Evolutionary conservation across 2,888 invertebrate species (phyloP).

Genomic region (Melitaea athalia): DNA sequence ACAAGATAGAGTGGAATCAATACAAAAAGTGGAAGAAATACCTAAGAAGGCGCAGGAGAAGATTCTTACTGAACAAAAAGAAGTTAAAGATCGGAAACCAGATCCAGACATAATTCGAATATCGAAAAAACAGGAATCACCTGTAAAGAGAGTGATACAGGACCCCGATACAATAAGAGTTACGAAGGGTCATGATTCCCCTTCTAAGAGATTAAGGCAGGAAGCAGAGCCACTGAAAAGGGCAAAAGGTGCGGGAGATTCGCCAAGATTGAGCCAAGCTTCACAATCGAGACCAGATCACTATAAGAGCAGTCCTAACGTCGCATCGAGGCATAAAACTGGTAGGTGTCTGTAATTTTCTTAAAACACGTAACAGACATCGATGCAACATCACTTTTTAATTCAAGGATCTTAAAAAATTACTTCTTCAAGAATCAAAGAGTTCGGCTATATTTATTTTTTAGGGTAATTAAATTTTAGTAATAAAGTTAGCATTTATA

Average conservation of each 20-base stretch:
- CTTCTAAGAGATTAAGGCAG: constrained; percentile 71
- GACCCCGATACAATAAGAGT: constrained; percentile 75
- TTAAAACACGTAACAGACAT: neutral
- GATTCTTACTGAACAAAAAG: constrained; percentile 45
- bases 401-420: too few species aligned
- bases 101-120: constrained; percentile 74
- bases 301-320: constrained; percentile 85
- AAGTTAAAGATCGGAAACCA: constrained; percentile 62
- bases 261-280: constrained; percentile 68
- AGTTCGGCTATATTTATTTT: neutral
- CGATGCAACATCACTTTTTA: too few species aligned
- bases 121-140: constrained; percentile 65
- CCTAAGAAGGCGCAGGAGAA: constrained; percentile 36
- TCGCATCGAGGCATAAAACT: constrained; percentile 77
- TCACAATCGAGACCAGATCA: constrained; percentile 70
- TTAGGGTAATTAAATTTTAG: neutral
- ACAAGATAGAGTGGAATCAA: constrained; percentile 53
- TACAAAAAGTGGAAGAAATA: constrained; percentile 52
- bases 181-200: constrained; percentile 67
- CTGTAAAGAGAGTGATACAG: constrained; percentile 53
- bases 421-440: too few species aligned
- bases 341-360: constrained; percentile 48
- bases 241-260: constrained; percentile 70
- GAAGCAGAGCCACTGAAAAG: constrained; percentile 76
- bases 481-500: too few species aligned